Evolutionary conservation across 2,113 vertebrate species (phyloP).

Genomic region (Megaceryle torquata): DNA sequence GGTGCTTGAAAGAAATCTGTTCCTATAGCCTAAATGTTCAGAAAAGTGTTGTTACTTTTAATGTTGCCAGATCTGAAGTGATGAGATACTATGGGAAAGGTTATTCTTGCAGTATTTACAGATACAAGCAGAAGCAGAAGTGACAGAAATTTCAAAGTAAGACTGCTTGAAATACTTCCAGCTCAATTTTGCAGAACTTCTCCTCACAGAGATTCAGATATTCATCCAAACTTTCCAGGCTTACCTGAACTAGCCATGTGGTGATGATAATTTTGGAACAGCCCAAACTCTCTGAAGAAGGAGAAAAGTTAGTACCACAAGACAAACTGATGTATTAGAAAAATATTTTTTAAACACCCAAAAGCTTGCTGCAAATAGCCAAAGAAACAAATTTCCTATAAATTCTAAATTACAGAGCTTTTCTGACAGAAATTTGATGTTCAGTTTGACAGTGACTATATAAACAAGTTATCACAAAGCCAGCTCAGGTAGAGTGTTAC

Average conservation of each 20-base stretch:
- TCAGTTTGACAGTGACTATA: background rate
- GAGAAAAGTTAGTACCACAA: background rate
- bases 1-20: conserved; percentile 66
- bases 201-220: conserved; percentile 30
- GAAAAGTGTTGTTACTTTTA: conserved; percentile 65
- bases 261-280: conserved; percentile 54
- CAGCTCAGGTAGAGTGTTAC: background rate
- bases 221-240: conserved; percentile 50
- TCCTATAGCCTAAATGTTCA: conserved; percentile 66
- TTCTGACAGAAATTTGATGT: background rate
- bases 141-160: conserved; percentile 65
- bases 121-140: conserved; percentile 68
- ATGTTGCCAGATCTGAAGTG: conserved; percentile 62
- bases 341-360: conserved; percentile 37
- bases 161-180: conserved; percentile 63
- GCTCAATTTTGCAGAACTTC: conserved; percentile 58
- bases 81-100: conserved; percentile 62
- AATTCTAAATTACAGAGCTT: background rate
- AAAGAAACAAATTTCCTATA: background rate
- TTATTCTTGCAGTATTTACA: conserved; percentile 66
- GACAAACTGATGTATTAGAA: conserved; percentile 13
- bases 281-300: conserved; percentile 7
- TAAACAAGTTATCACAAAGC: background rate
- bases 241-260: conserved; percentile 64
- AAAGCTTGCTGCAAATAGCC: background rate